Base-by-base conservation (phyloP, 1,140 invertebrate species). In the Drosophila ananassae region DNA sequence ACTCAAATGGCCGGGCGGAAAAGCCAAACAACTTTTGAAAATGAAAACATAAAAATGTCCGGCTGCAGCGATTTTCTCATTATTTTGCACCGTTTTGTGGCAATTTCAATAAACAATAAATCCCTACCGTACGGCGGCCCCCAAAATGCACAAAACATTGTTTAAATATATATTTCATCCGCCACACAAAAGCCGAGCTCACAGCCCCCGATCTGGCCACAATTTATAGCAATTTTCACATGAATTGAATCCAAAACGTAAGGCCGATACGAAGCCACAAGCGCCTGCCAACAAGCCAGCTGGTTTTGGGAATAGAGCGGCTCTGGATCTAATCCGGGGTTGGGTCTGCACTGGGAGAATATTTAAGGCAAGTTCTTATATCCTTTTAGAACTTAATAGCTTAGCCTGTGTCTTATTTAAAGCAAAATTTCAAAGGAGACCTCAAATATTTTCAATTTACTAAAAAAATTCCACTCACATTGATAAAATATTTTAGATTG, bases 21-120 rank as follows among this genome's bases (percentile, higher is more conserved):
- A 81, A 89, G 74, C 72, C 76, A 83, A 83, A 89, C 83, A 89
- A 89, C 61, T 89, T 89, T 89, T 60, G 37, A 57, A 89, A 89
- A 89, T 89, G 84, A 89, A 89, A 89, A 89, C 83, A 89, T 89
- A 89, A 89, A 89, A 89, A 67, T 83, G 83, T 89, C 83, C 54
- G 66, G 62, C 79, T 68, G 73, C 79, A 69, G 67, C 79, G 76
- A 89, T 89, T 89, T 89, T 89, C 83, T 89, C 83, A 89, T 89
- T 89, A 89, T 89, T 87, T 89, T 89, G 83, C 83, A 89, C 83
- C 83, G 83, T 89, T 89, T 89, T 89, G 83, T 83, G 83, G 83
- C 79, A 89, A 89, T 89, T 83, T 76, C 83, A 89, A 89, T 89
- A 89, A 89, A 89, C 84, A 89, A 89, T 89, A 89, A 89, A 89